phyloP scores from a whole-genome alignment of 1,140 invertebrate species.

The Pygmarrhopalites habei region DNA sequence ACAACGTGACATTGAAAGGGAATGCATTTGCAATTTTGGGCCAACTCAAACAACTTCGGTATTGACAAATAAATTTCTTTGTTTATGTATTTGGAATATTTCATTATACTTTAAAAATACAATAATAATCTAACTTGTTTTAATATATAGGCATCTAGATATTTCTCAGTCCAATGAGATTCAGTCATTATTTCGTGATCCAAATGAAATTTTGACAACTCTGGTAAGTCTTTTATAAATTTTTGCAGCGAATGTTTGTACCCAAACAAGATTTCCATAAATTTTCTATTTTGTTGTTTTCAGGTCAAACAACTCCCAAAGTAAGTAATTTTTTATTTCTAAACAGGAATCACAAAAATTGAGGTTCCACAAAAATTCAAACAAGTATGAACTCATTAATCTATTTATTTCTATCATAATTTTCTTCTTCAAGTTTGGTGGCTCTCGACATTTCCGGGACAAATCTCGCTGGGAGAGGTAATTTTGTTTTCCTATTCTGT shows the following conservation, averaged over 20 bases:
- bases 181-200: conserved; percentile 21
- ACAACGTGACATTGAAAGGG: conserved; percentile 54
- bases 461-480: conserved; percentile 73
- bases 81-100: not conserved
- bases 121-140: conserved; percentile 16
- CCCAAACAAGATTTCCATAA: too few relatives aligned
- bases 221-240: too few relatives aligned
- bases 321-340: too few relatives aligned
- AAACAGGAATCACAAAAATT: too few relatives aligned
- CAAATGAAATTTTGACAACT: conserved; percentile 51
- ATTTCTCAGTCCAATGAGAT: conserved; percentile 52
- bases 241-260: too few relatives aligned
- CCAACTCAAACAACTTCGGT: conserved; percentile 43
- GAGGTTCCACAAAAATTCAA: too few relatives aligned
- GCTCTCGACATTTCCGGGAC: conserved; percentile 82
- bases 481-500: too few relatives aligned
- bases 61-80: conserved; percentile 42
- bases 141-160: conserved; percentile 73
- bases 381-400: too few relatives aligned
- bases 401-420: too few relatives aligned
- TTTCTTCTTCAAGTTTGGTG: conserved; percentile 61
- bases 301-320: too few relatives aligned
- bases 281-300: too few relatives aligned
- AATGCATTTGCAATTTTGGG: conserved; percentile 11
- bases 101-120: not conserved